Evolutionary conservation across 2,797 vertebrate genomes (phyloP), one percentile per base, ranked within the genome.

Genomic region (Tympanoctomys barrerae): DNA sequence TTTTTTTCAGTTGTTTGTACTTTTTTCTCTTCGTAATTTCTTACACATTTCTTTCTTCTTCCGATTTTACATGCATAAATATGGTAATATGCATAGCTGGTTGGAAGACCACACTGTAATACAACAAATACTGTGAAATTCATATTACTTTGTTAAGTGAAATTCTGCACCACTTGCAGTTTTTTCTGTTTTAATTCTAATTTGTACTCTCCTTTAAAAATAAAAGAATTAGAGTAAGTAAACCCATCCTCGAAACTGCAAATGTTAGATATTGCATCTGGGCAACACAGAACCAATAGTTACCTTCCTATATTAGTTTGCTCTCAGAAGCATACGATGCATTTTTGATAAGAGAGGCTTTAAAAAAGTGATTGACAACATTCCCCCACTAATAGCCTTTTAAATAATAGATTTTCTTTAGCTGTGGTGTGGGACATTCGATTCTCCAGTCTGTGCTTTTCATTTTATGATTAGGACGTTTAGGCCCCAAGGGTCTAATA

Each of bases 381-480:
- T 85, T 87, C 66, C 66, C 54, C 83, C 5, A 61, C 24, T 10
- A 9, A 49, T 81, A 46, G 87, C 71, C 89, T 89, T 54, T 91
- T 95, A 93, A 94, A 95, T 89, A 66, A 93, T 79, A 91, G 70
- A 86, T 90, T 62, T 68, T 73, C 42, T 78, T 96, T 73, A 68
- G 75, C 36, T 82, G 84, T 79, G 9, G 21, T 95, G 68, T 97
- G 18, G 18, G 59, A 73, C 82, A 91, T 66, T 89, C 96, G 89
- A 95, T 96, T 93, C 94, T 95, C 21, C 36, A 95, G 59, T 77
- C 89, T 94, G 77, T 87, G 49, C 28, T 94, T 59, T 93, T 96
- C 68, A 87, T 96, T 94, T 96, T 95, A 90, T 85, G 62, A 88
- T 91, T 95, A 96, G 73, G 62, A 61, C 61, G 70, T 93, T 92